Percentiles rank a stretch among this genome's conserved stretches.
Conservation (phyloP, 1,140 invertebrate genomes). For the Calephelis virginiensis region DNA sequence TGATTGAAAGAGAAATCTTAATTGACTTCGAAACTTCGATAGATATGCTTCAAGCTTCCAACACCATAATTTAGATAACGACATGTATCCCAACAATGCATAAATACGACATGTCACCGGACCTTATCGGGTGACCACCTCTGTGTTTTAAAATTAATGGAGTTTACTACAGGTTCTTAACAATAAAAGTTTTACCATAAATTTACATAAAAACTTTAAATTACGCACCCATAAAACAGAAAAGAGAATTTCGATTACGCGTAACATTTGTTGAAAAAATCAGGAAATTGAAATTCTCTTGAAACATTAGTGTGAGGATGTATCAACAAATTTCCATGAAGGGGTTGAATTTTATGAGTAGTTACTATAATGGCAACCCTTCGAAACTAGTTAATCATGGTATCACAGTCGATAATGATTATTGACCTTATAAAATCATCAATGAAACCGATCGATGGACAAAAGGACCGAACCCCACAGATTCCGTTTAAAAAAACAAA, state of each 20-base stretch:
- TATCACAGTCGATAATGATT: conserved; percentile 70
- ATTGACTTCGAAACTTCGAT: conserved; percentile 56
- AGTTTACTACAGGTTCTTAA: conserved; percentile 31
- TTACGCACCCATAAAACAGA: conserved; percentile 5
- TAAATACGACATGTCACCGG: conserved; percentile 70
- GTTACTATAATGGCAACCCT: conserved; percentile 39
- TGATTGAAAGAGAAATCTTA: conserved; percentile 38
- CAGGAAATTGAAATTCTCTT: not conserved
- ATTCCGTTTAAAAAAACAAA: conserved; percentile 65
- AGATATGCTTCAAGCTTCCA: conserved; percentile 70
- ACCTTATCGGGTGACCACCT: conserved; percentile 68
- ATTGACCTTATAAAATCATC: conserved; percentile 75
- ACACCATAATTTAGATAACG: conserved; percentile 73
- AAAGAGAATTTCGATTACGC: conserved; percentile 12
- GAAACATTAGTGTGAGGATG: conserved; percentile 11
- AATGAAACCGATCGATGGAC: conserved; percentile 62
- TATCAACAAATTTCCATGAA: conserved; percentile 22
- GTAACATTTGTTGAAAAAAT: not conserved
- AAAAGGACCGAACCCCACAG: conserved; percentile 57
- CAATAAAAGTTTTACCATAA: conserved; percentile 3
- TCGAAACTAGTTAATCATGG: conserved; percentile 67
- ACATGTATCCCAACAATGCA: conserved; percentile 58
- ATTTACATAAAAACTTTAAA: conserved; percentile 8
- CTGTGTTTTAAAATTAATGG: conserved; percentile 64
- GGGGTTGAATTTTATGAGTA: conserved; percentile 32